Percentiles rank a stretch among this genome's conserved stretches.
Evolutionary conservation across 2,888 invertebrate genomes (phyloP).

Genomic region (Sarcophaga caerulescens): DNA sequence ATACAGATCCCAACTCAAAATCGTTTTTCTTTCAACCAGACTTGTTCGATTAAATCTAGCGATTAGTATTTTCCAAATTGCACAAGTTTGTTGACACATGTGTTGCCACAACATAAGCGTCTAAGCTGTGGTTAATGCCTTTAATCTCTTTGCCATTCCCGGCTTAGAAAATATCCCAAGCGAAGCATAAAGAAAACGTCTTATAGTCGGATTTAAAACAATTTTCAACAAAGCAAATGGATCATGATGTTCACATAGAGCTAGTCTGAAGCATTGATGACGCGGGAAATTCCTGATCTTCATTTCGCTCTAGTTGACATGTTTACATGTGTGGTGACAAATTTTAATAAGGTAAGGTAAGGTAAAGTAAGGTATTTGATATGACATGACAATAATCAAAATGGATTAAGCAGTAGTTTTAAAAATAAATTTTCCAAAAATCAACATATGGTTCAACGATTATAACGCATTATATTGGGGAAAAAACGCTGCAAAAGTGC

Average conservation of each 20-base stretch:
- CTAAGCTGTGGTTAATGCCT: conserved; percentile 57
- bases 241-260: too few species aligned
- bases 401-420: conserved; percentile 6
- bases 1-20: conserved; percentile 60
- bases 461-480: too few species aligned
- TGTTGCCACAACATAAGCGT: conserved; percentile 60
- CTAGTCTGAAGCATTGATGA: conserved; percentile 19
- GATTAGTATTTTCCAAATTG: conserved; percentile 75
- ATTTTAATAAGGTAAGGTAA: background rate
- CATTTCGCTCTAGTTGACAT: background rate
- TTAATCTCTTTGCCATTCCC: conserved; percentile 34
- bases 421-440: too few species aligned
- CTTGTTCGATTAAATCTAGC: conserved; percentile 74
- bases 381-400: conserved; percentile 46
- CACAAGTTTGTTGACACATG: conserved; percentile 73
- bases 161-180: background rate
- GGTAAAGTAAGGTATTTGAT: conserved; percentile 17
- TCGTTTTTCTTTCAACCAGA: conserved; percentile 56
- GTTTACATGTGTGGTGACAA: conserved; percentile 31
- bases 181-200: conserved; percentile 5
- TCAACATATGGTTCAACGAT: too few species aligned
- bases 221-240: conserved; percentile 10
- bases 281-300: conserved; percentile 10
- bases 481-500: too few species aligned
- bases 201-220: conserved; percentile 22